A percentile compares a stretch with the other conserved stretches of the same genome.
These are phyloP conservation scores for Enoplolaimus lenunculus DNA, from an alignment of 2,888 invertebrate genomes.

Conservation along the genomic window DNA sequence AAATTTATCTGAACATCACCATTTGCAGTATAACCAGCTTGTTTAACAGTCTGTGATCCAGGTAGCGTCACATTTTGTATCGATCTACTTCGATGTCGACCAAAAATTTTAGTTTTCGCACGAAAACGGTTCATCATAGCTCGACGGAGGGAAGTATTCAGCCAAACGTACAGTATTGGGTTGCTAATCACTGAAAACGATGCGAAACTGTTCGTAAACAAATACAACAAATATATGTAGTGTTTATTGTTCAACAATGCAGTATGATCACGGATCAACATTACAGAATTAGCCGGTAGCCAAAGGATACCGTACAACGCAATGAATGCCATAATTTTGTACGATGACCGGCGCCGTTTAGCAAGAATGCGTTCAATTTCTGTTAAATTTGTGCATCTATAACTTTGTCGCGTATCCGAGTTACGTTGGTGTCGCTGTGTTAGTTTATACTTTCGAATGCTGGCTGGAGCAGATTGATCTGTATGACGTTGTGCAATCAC, in stretches of 20 bases:
- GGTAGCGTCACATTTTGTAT: too few relatives aligned
- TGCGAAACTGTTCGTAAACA: constrained; percentile 25
- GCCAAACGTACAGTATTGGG: constrained; percentile 33
- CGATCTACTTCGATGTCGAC: too few relatives aligned
- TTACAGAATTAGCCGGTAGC: constrained; percentile 30
- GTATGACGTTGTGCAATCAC: constrained; percentile 27
- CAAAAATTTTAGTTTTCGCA: not conserved
- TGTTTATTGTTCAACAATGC: not conserved
- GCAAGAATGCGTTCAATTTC: too few relatives aligned
- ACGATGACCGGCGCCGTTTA: constrained; percentile 30
- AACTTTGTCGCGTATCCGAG: too few relatives aligned
- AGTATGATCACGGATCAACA: constrained; percentile 30
- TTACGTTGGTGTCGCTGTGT: constrained; percentile 25
- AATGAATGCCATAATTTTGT: constrained; percentile 30
- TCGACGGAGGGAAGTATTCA: constrained; percentile 29
- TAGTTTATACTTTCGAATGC: constrained; percentile 24
- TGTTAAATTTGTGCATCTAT: too few relatives aligned
- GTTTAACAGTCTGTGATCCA: too few relatives aligned
- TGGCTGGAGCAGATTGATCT: constrained; percentile 27
- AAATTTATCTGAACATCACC: too few relatives aligned
- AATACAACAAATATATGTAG: constrained; percentile 10
- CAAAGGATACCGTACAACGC: constrained; percentile 32
- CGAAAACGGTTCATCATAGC: not conserved
- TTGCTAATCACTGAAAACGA: constrained; percentile 33
- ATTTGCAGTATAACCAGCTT: too few relatives aligned